Evolutionary conservation across 2,797 vertebrate genomes (phyloP), one percentile per base, ranked within the genome.

Genomic region (Stomatorhinus walkeri): DNA sequence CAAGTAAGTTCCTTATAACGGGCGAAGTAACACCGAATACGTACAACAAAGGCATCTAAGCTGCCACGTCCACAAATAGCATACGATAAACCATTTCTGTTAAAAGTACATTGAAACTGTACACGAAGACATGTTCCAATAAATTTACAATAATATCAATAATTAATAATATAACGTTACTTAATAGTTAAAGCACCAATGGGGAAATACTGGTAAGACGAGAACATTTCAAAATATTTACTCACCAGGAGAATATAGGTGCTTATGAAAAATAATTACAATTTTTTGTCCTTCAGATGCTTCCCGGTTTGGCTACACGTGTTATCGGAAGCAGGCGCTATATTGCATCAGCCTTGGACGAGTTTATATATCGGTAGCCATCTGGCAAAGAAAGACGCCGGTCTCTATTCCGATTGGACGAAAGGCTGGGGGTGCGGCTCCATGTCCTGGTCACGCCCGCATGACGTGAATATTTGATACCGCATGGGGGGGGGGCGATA

Each of bases 271-370:
- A 43, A 79, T 40, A 79, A 79, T 40, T 16, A 79, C 0, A 79
- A 19, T 79, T 43, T 79, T 12, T 14, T 88, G 32, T 79, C 52
- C 32, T 49, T 88, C 54, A 43, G 52, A 76, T 83, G 24, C 52
- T 16, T 36, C 9, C 43, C 61, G 87, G 14, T 28, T 19, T 83
- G 72, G 2, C 56, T 59, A 92, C 43, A 46, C 14, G 72, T 24
- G 93, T 92, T 94, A 92, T 92, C 89, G 1, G 72, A 19, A 43
- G 90, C 40, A 2, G 86, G 8, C 56, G 14, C 52, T 81, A 90
- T 94, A 90, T 96, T 96, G 95, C 96, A 95, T 96, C 95, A 96
- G 95, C 93, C 91, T 64, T 83, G n/a, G 72, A 88, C 72, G 32
- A 48, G 90, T 0, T 91, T 95, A 92, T 96, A 95, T 96, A 95